Evolutionary conservation across 1,140 invertebrate genomes (phyloP).

Genomic region (Lamellibrachia luymesi): DNA sequence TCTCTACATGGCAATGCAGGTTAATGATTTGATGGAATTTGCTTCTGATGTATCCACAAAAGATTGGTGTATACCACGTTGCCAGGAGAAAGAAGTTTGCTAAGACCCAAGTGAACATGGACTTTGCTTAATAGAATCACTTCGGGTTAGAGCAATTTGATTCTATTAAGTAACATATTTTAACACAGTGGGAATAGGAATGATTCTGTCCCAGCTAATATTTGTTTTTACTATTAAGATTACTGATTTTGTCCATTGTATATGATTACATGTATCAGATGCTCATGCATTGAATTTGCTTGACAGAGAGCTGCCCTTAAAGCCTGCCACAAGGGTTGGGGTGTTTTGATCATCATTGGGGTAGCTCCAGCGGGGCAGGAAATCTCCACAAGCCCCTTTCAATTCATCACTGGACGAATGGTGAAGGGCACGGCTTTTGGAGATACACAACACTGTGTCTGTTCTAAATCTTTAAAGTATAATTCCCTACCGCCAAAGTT

Average conservation of each 20-base stretch:
- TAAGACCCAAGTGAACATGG: not conserved
- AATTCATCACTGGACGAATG: conserved; percentile 88
- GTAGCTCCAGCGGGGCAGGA: conserved; percentile 88
- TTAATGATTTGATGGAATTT: not conserved
- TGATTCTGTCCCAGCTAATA: too few species aligned
- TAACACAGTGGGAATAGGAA: too few species aligned
- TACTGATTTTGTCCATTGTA: too few species aligned
- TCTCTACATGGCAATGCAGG: not conserved
- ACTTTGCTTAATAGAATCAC: too few species aligned
- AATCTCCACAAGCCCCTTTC: conserved; percentile 92
- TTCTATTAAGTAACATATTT: too few species aligned
- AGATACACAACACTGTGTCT: conserved; percentile 55
- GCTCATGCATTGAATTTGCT: not conserved
- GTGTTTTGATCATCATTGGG: conserved; percentile 92
- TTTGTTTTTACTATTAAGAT: too few species aligned
- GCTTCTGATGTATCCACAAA: not conserved
- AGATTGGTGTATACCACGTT: not conserved
- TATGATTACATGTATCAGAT: too few species aligned
- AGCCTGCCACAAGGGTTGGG: conserved; percentile 98
- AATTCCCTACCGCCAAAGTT: not conserved
- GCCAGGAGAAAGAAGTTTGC: not conserved
- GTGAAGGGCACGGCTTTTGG: conserved; percentile 97
- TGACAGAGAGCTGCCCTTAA: conserved; percentile 82
- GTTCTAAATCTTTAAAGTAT: not conserved
- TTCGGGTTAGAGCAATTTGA: too few species aligned